Evolutionary conservation across 2,113 vertebrate species (phyloP).

Genomic region (Maccullochella peelii): DNA sequence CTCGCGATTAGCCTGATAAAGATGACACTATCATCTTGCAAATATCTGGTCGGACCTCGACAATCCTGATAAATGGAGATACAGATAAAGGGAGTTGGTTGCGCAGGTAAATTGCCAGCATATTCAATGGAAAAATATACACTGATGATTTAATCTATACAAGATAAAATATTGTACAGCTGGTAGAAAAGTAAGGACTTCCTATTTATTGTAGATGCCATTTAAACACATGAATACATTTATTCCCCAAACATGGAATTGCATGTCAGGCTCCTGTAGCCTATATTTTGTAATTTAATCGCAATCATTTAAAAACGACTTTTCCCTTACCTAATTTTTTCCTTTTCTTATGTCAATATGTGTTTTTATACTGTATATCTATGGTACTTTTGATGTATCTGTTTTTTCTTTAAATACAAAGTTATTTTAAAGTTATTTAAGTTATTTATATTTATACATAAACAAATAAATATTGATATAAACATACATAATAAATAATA

Average conservation of each 20-base stretch:
- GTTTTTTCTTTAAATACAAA: background rate
- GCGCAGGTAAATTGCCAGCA: background rate
- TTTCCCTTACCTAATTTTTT: background rate
- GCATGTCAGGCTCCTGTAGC: background rate
- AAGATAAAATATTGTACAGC: background rate
- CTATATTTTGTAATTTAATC: background rate
- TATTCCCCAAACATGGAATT: background rate
- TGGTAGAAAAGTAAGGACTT: background rate
- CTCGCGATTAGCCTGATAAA: background rate
- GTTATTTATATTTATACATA: no score
- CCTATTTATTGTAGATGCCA: background rate
- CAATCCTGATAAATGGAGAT: background rate
- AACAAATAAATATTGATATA: no score
- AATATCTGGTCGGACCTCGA: background rate
- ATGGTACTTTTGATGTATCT: background rate
- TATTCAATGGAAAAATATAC: background rate
- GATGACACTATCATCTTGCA: background rate
- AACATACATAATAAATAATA: no score
- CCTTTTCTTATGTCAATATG: background rate
- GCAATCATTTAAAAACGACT: background rate
- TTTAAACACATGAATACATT: background rate
- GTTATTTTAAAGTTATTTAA: no score
- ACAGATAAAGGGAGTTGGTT: background rate
- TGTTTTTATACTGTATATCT: background rate
- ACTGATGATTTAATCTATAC: background rate